These are phyloP conservation scores for Idaea biselata DNA, from an alignment of 2,888 invertebrate species.

Conservation along the genomic window DNA sequence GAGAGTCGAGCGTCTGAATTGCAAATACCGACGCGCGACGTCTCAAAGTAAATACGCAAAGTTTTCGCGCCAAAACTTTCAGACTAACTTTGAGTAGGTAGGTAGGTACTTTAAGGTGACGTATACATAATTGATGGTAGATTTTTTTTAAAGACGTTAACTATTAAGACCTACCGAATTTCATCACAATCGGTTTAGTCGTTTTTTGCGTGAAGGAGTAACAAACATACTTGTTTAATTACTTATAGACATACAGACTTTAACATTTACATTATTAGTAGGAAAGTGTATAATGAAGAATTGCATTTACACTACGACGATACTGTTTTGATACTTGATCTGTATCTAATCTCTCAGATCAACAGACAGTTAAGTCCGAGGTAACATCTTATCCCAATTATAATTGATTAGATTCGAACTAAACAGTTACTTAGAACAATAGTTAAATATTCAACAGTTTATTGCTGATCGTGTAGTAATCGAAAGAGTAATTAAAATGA, in stretches of 20 bases:
- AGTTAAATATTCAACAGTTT: conserved; percentile 53
- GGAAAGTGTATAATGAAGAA: conserved; percentile 26
- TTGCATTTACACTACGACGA: background rate
- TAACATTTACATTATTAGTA: background rate
- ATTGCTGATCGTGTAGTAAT: conserved; percentile 60
- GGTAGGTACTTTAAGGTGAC: conserved; percentile 9
- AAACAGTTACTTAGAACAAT: conserved; percentile 51
- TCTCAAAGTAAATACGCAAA: conserved; percentile 51
- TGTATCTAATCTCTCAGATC: background rate
- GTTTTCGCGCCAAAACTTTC: conserved; percentile 41
- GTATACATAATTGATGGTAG: too few species aligned
- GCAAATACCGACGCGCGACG: conserved; percentile 66
- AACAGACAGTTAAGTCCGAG: too few species aligned
- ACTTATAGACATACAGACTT: too few species aligned
- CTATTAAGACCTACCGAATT: too few species aligned
- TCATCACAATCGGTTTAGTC: too few species aligned
- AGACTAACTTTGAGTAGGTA: background rate
- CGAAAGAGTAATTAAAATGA: conserved; percentile 73
- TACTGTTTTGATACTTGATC: background rate
- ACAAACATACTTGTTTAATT: too few species aligned
- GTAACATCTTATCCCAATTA: background rate
- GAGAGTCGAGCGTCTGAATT: conserved; percentile 71
- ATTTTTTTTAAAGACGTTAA: too few species aligned
- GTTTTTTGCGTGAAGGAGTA: too few species aligned
- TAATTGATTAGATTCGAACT: conserved; percentile 31